Conservation (phyloP, 2,888 invertebrate genomes). For the Aproaerema taeniolella region DNA sequence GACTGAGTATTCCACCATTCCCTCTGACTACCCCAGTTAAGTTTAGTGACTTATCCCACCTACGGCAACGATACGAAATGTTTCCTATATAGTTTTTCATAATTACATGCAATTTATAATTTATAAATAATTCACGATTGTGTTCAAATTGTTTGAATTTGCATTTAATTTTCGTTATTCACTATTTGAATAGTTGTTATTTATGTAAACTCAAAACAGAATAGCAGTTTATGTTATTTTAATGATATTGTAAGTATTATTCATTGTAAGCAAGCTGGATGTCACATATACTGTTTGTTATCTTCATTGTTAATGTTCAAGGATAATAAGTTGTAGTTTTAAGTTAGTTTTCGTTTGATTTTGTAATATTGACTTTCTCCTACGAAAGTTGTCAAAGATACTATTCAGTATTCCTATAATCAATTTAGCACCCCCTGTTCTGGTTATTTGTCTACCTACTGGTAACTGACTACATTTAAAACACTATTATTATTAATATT, state of each 20-base stretch:
- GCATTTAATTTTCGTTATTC: conserved; percentile 43
- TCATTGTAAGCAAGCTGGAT: conserved; percentile 36
- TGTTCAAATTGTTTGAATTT: conserved; percentile 43
- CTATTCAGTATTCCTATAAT: conserved; percentile 44
- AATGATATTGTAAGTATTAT: conserved; percentile 43
- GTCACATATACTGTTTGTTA: conserved; percentile 39
- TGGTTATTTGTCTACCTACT: conserved; percentile 14
- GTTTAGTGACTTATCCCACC: conserved; percentile 57
- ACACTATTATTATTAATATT: conserved; percentile 13
- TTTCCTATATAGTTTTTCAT: conserved; percentile 33
- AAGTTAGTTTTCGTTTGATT: conserved; percentile 33
- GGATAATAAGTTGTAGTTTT: conserved; percentile 31
- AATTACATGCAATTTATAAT: conserved; percentile 33
- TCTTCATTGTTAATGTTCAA: conserved; percentile 38
- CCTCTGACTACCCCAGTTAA: conserved; percentile 40
- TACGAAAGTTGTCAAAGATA: conserved; percentile 34
- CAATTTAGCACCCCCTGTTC: conserved; percentile 29
- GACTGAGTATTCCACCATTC: conserved; percentile 49
- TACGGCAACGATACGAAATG: conserved; percentile 38
- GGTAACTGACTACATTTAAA: conserved; percentile 42
- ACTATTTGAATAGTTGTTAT: conserved; percentile 35
- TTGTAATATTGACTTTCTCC: conserved; percentile 24
- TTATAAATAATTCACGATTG: conserved; percentile 39
- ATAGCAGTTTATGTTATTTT: conserved; percentile 38
- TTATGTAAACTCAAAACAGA: conserved; percentile 33